Conservation (phyloP, 2,797 vertebrate genomes). For the Pygocentrus nattereri region DNA sequence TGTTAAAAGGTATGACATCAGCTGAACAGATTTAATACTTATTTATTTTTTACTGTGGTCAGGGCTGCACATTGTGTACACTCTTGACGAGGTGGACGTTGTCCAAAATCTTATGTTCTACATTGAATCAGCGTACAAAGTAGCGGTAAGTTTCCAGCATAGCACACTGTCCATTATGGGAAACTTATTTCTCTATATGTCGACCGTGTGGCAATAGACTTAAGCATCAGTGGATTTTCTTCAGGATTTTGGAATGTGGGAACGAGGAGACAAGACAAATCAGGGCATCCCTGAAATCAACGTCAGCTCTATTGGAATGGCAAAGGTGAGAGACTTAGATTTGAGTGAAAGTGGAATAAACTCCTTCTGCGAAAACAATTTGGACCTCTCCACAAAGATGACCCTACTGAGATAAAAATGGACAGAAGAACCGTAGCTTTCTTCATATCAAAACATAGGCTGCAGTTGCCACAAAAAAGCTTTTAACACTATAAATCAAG, state of each 20-base stretch:
- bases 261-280: slow-evolving; percentile 98
- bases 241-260: slow-evolving; percentile 99
- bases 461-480: too few relatives aligned
- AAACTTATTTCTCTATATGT: background rate
- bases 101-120: slow-evolving; percentile 99
- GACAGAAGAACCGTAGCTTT: too few relatives aligned
- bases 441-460: too few relatives aligned
- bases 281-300: slow-evolving; percentile 96
- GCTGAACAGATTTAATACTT: background rate
- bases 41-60: slow-evolving; percentile 32
- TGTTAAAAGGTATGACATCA: background rate
- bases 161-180: background rate
- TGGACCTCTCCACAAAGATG: too few relatives aligned
- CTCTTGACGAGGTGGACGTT: slow-evolving; percentile 92
- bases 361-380: too few relatives aligned
- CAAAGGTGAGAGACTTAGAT: slow-evolving; percentile 83
- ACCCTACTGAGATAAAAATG: too few relatives aligned
- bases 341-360: background rate
- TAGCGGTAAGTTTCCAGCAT: slow-evolving; percentile 82
- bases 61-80: slow-evolving; percentile 96
- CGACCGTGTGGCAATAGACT: background rate
- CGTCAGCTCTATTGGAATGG: slow-evolving; percentile 95
- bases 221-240: background rate
- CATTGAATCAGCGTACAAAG: slow-evolving; percentile 97
- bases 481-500: too few relatives aligned